phyloP scores from a whole-genome alignment of 2,888 invertebrate genomes.

The Ditylenchus weischeri region DNA sequence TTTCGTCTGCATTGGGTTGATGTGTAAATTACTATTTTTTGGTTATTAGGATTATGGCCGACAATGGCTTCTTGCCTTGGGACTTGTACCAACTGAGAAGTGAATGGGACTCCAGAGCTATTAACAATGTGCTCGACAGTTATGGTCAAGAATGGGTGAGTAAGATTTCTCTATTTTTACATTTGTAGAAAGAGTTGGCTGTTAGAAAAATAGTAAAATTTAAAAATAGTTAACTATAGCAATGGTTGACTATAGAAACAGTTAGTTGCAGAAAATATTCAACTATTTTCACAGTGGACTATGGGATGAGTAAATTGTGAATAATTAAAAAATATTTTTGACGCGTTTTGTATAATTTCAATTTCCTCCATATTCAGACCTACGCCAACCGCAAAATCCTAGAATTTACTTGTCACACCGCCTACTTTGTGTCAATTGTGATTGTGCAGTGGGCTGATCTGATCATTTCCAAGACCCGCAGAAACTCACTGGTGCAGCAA shows the following conservation, averaged over 20 bases:
- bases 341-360: background rate
- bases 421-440: conserved; percentile 64
- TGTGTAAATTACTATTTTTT: conserved; percentile 62
- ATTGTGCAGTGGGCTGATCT: conserved; percentile 65
- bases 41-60: conserved; percentile 98
- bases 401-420: conserved; percentile 64
- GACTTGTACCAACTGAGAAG: conserved; percentile 89
- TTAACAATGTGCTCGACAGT: conserved; percentile 94
- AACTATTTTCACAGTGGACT: no score
- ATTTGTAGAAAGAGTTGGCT: no score
- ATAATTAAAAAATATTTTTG: no score
- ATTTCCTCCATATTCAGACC: conserved; percentile 43
- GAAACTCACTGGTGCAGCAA: conserved; percentile 64
- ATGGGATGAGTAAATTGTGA: no score
- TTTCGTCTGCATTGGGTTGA: no score
- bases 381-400: conserved; percentile 59
- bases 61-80: conserved; percentile 91
- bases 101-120: conserved; percentile 95
- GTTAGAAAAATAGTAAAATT: no score
- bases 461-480: conserved; percentile 64
- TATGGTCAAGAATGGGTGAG: conserved; percentile 98
- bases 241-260: no score
- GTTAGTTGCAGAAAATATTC: no score
- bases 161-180: background rate
- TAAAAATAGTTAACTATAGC: no score